Evolutionary conservation across 2,797 vertebrate species (phyloP).

Genomic region (Onychomys torridus): DNA sequence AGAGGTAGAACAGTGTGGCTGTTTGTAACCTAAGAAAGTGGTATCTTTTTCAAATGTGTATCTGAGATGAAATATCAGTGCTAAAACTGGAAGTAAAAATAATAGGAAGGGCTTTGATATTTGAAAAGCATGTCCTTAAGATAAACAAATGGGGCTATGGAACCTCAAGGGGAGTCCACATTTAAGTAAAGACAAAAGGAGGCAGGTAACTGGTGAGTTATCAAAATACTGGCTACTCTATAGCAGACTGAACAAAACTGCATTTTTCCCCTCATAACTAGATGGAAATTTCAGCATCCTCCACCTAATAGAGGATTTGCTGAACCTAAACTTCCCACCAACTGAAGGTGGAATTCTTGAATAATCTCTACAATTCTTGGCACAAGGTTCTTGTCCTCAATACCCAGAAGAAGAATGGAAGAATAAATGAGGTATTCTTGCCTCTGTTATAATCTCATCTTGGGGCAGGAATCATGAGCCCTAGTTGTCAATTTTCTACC

Average conservation of each 20-base stretch:
- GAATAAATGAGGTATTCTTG: neutral
- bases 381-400: neutral
- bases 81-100: neutral
- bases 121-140: neutral
- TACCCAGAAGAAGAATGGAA: neutral
- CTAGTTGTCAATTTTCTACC: neutral
- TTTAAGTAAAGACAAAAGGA: neutral
- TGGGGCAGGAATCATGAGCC: neutral
- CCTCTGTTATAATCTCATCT: neutral
- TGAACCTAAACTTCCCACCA: neutral
- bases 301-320: neutral
- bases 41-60: neutral
- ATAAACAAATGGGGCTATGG: neutral
- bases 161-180: neutral
- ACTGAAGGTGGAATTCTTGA: neutral
- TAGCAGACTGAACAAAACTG: neutral
- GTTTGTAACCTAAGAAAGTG: neutral
- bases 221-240: neutral
- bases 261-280: neutral
- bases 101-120: neutral
- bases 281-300: neutral
- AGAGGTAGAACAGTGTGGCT: neutral
- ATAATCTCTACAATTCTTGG: neutral
- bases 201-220: neutral
- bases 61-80: constrained; percentile 31